Conservation (phyloP, 2,113 vertebrate genomes). For the Brachionichthys hirsutus region DNA sequence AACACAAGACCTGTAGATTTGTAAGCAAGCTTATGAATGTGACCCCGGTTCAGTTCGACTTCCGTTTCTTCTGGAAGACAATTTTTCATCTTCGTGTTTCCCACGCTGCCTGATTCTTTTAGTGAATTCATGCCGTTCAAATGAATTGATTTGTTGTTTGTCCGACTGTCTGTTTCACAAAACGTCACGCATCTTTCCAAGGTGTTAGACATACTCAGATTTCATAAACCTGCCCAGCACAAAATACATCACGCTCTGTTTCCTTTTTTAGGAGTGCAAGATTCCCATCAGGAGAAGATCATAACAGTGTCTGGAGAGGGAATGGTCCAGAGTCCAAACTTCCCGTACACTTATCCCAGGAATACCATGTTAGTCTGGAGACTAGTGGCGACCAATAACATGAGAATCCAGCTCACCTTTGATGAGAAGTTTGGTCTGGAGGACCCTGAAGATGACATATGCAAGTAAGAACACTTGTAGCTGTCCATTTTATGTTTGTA, state of each 20-base stretch:
- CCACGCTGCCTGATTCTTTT: not conserved
- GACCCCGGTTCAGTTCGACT: not conserved
- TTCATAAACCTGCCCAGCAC: not conserved
- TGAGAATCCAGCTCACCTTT: constrained; percentile 92
- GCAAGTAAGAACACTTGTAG: constrained; percentile 87
- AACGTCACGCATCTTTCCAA: not conserved
- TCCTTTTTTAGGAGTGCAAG: constrained; percentile 86
- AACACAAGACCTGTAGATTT: too few species aligned
- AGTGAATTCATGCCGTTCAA: not conserved
- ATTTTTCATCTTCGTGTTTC: not conserved
- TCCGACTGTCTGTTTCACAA: not conserved
- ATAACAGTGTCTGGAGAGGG: constrained; percentile 89
- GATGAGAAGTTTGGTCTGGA: constrained; percentile 95
- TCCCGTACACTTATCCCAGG: constrained; percentile 91
- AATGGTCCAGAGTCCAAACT: constrained; percentile 92
- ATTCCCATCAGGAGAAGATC: constrained; percentile 93
- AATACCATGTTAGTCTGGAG: constrained; percentile 88
- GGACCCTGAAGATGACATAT: constrained; percentile 94
- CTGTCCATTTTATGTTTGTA: too few species aligned
- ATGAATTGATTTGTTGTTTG: not conserved
- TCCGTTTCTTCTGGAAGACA: not conserved
- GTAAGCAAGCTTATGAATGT: too few species aligned
- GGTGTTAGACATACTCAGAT: not conserved
- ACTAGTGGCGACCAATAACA: constrained; percentile 84
- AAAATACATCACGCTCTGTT: constrained; percentile 8